Base-by-base conservation (phyloP, 1,140 invertebrate species). In the Antheraea pernyi region DNA sequence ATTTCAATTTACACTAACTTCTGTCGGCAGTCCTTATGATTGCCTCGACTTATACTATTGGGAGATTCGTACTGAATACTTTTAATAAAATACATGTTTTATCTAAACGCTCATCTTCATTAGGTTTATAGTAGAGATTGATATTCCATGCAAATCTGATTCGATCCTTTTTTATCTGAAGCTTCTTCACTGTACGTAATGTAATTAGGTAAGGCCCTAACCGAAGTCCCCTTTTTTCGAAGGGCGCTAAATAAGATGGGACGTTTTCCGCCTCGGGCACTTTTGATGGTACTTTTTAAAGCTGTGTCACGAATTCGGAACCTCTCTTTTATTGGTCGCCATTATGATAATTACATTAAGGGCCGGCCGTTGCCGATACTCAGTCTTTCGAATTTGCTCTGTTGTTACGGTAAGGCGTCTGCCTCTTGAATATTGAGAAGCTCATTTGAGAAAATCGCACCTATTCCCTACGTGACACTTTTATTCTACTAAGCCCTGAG, bases 271-370 rank as follows among this genome's bases (percentile, higher is more conserved):
- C 88, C 87, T 84, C 72, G 82, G 85, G 87, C 86, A 89, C 85
- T 87, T 91, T 90, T 90, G 88, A 89, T 89, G 84, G 83, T 87
- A 88, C 81, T 87, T 91, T 90, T 88, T 89, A 89, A 91, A 91
- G 84, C 85, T 84, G 73, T 81, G 84, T 86, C 83, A 88, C 84
- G 85, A 89, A 91, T 88, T 89, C 77, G 70, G 82, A 85, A 88
- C 79, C 83, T 84, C 85, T 80, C 85, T 88, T 91, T 90, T 88
- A 91, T 89, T 88, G 86, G 89, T 84, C 82, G 86, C 86, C 87
- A 91, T 90, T 91, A 90, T 91, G 86, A 86, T 89, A 91, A 91
- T 90, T 89, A 84, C 85, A 85, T 91, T 91, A 90, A 87, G 88
- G 85, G 76, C 78, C 79, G 85, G 79, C 86, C 79, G 86, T 77